Percentiles rank a stretch among this genome's conserved stretches.
Conservation (phyloP, 30 jellyfish, hydroid and myxozoan species). For the Chrysaora quinquecirrha region DNA sequence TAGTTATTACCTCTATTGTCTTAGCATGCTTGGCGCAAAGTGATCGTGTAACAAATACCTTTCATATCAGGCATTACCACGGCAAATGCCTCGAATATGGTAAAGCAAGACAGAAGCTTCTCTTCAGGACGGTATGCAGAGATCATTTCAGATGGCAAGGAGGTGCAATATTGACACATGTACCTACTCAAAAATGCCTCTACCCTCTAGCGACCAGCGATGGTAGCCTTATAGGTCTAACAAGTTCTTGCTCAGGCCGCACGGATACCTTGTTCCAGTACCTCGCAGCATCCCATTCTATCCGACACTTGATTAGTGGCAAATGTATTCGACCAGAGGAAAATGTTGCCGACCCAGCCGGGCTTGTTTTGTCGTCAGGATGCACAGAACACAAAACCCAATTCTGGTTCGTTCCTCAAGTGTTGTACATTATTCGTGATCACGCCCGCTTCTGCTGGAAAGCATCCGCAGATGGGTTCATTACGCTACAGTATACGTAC, state of each 20-base stretch:
- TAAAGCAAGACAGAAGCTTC: neutral
- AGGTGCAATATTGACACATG: neutral
- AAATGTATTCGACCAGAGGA: neutral
- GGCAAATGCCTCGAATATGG: neutral
- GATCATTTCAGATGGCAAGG: constrained; percentile 1
- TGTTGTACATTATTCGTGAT: neutral
- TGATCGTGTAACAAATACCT: neutral
- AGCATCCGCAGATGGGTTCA: neutral
- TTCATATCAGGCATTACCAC: neutral
- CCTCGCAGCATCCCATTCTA: neutral
- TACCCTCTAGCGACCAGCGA: neutral
- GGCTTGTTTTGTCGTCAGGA: neutral
- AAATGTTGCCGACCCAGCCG: neutral
- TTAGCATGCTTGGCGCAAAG: neutral
- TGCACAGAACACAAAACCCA: neutral
- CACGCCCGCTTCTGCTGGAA: neutral
- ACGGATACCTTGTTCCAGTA: constrained; percentile 1
- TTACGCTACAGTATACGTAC: neutral
- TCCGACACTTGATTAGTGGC: neutral
- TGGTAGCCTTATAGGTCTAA: neutral
- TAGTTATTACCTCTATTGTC: neutral
- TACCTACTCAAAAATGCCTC: neutral
- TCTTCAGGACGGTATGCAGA: neutral
- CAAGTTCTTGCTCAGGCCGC: neutral
- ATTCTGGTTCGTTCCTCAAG: constrained; percentile 9